Evolutionary conservation across 2,797 vertebrate genomes (phyloP).

Genomic region (Ptychadena robeensis): DNA sequence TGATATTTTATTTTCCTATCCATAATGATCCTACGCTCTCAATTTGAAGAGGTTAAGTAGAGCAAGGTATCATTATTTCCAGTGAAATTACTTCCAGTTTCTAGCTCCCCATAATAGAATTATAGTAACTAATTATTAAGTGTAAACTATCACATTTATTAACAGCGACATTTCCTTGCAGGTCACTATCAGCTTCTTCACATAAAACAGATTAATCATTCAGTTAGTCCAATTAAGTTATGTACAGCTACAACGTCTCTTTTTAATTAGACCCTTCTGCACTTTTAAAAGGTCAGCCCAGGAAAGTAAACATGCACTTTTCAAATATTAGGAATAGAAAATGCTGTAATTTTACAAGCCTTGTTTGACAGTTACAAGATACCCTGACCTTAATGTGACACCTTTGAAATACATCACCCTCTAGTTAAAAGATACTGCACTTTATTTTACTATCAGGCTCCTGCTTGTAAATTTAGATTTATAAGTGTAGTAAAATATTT

Average conservation of each 20-base stretch:
- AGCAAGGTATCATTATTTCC: conserved; percentile 25
- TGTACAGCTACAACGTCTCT: conserved; percentile 40
- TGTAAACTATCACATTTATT: conserved; percentile 57
- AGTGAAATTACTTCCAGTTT: not conserved
- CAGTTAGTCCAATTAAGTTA: conserved; percentile 57
- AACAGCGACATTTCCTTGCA: conserved; percentile 57
- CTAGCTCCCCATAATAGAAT: conserved; percentile 40
- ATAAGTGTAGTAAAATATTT: conserved; percentile 46
- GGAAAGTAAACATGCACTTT: conserved; percentile 60
- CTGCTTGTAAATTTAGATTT: conserved; percentile 44
- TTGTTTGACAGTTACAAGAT: conserved; percentile 56
- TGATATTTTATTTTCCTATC: conserved; percentile 10
- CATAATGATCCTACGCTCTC: not conserved
- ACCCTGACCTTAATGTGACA: conserved; percentile 53
- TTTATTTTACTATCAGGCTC: conserved; percentile 28
- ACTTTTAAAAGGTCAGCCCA: conserved; percentile 56
- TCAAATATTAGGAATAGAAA: conserved; percentile 56
- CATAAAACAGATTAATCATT: conserved; percentile 60
- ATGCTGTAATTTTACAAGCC: conserved; percentile 58
- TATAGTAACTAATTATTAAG: conserved; percentile 56
- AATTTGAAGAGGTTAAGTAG: conserved; percentile 4
- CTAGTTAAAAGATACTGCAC: conserved; percentile 32
- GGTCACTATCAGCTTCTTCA: conserved; percentile 54
- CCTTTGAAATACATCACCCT: conserved; percentile 49
- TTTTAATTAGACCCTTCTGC: conserved; percentile 61